Evolutionary conservation across 2,113 vertebrate genomes (phyloP), one percentile per base, ranked within the genome.

Genomic region (Siphamia tubifer): DNA sequence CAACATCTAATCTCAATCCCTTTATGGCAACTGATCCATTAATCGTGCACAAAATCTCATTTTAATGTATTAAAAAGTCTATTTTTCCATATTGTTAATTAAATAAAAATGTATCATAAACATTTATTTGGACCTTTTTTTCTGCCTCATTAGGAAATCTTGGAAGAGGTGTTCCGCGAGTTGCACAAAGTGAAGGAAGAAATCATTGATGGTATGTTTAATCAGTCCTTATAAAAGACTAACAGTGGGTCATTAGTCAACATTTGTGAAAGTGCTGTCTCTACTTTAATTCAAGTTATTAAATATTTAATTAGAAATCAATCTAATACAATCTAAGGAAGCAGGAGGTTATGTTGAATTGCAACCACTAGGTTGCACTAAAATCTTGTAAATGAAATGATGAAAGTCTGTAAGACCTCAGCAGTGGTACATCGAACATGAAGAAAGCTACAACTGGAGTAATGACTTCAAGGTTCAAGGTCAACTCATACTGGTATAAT

Each of bases 131-230:
- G 15, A 1, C n/a, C n/a, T 31, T 1, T 54, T 3, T 73, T 38
- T 71, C 9, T 71, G 4, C 30, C 16, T 51, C 48, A 15, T 60
- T 80, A 99, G 97, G 97, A 99, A 94, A 99, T 99, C 88, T 92
- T 99, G 89, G 97, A 99, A 67, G 97, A 99, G 90, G 96, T 98
- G 82, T 95, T 98, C 82, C 95, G 96, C 68, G 97, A 98, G 89
- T 93, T 99, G 72, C 97, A 98, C 94, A 98, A 97, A 87, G 97
- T 98, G 88, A 99, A 98, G 92, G 96, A 97, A 72, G 96, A 98
- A 90, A 99, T 99, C 91, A 97, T 99, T 56, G 95, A 96, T 67
- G 97, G 97, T 98, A 94, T 77, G 95, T 81, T 73, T 39, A 3
- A 9, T 43, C 49, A 51, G 32, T 6, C 28, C 11, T 0, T 9